Evolutionary conservation across 2,113 vertebrate genomes (phyloP), one percentile per base, ranked within the genome.

Genomic region (Hemiscyllium ocellatum): DNA sequence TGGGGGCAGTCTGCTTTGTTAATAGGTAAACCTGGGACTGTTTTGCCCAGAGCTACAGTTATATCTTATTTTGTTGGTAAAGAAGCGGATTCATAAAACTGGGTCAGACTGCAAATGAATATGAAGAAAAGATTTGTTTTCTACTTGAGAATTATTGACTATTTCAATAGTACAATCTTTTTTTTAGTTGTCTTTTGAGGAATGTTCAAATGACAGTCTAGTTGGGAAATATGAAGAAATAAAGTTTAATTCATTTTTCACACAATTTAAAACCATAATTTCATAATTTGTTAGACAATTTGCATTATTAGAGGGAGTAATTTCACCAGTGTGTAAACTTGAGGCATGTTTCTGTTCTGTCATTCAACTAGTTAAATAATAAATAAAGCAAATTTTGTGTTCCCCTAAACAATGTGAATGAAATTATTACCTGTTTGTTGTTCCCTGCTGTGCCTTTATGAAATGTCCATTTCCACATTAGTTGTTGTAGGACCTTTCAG

Each of bases 111-210:
- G 33, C 68, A 96, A 91, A 90, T 96, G 95, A 96, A 96, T 96
- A 72, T 95, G 90, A 96, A 52, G 96, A 97, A 96, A 96, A 70
- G 26, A 94, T 20, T 29, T 72, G 68, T 72, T 69, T 96, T 96
- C 96, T 96, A 96, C 17, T 96, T 96, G 96, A 96, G 96, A 96
- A 96, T 96, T 96, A 96, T 95, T 97, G 52, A 95, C 66, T 1
- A 96, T 96, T 96, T 96, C 72, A 96, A 95, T 95, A 96, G 96
- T 96, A 96, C 95, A 96, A 89, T 89, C 93, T 96, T 96, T 26
- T 70, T 50, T 72, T 72, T 29, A 52, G 24, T 95, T 47, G 50
- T 52, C 37, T 47, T 52, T 22, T 72, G 66, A 95, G 68, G 68
- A 90, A 90, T 24, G 47, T 56, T 87, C 85, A 66, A 42, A 37